These are phyloP conservation scores for Carapus acus DNA, from an alignment of 2,797 vertebrate genomes.

Conservation along the genomic window DNA sequence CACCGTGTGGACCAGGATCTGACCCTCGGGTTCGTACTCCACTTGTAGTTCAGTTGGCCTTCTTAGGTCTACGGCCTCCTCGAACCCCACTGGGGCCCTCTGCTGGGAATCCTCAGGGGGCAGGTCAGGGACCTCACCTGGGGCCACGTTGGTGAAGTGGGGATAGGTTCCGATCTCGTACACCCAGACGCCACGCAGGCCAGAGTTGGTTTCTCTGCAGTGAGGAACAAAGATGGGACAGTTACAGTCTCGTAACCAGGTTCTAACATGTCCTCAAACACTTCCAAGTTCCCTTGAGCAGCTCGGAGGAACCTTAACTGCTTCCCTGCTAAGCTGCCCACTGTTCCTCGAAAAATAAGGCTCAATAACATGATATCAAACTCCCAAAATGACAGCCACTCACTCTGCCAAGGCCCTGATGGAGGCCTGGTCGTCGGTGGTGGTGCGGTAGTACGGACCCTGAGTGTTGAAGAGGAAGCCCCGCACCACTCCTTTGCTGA, in stretches of 20 bases:
- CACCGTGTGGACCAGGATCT: slow-evolving; percentile 60
- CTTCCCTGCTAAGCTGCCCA: too few species aligned
- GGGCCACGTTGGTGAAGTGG: slow-evolving; percentile 59
- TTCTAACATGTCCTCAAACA: too few species aligned
- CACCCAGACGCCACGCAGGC: slow-evolving; percentile 82
- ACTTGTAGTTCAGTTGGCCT: slow-evolving; percentile 31
- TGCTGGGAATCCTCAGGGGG: slow-evolving; percentile 32
- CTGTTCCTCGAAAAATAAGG: too few species aligned
- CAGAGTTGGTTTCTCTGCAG: slow-evolving; percentile 87
- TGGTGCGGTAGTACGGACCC: slow-evolving; percentile 77
- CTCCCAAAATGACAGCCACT: slow-evolving; percentile 32
- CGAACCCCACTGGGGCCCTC: not conserved
- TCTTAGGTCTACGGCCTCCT: slow-evolving; percentile 3
- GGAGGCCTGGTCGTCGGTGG: slow-evolving; percentile 70
- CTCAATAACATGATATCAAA: too few species aligned
- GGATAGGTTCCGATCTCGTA: slow-evolving; percentile 82
- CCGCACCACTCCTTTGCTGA: slow-evolving; percentile 75
- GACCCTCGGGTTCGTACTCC: slow-evolving; percentile 43
- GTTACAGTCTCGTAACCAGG: too few species aligned
- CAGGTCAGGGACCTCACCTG: slow-evolving; percentile 64
- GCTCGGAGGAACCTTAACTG: too few species aligned
- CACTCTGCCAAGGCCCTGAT: slow-evolving; percentile 80
- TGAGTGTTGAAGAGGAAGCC: slow-evolving; percentile 65
- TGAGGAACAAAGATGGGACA: not conserved
- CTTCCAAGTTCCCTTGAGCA: too few species aligned